phyloP scores from a whole-genome alignment of 1,140 invertebrate genomes.

The Halyomorpha halys region DNA sequence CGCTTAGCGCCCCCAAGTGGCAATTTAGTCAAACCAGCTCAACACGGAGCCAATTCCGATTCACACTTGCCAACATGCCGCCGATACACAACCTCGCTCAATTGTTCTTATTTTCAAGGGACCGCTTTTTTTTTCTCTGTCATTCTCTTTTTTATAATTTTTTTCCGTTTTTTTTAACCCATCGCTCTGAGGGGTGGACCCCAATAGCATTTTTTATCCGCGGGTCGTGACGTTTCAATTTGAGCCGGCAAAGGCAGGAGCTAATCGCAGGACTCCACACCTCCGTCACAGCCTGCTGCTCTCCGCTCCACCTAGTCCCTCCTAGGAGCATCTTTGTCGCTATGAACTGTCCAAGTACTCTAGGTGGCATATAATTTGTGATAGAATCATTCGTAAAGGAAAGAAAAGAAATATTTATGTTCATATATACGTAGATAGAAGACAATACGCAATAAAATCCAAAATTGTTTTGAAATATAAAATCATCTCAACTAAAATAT shows the following conservation, averaged over 20 bases:
- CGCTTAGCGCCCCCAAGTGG: background rate
- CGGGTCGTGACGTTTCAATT: constrained; percentile 8
- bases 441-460: no score
- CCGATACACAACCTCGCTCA: constrained; percentile 2
- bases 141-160: background rate
- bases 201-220: background rate
- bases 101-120: constrained; percentile 12
- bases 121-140: background rate
- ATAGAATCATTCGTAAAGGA: no score
- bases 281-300: background rate
- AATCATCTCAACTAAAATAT: no score
- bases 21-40: background rate
- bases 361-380: no score
- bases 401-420: no score
- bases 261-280: constrained; percentile 2
- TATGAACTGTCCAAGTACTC: no score
- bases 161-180: background rate
- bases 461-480: no score
- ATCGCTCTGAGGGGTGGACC: background rate
- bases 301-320: no score
- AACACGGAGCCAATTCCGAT: constrained; percentile 2
- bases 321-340: no score
- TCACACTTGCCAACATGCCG: constrained; percentile 3
- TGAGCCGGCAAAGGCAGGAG: background rate
- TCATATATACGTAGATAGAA: no score